Conservation (phyloP, 2,888 invertebrate genomes). For the Clistopyga incitator region DNA sequence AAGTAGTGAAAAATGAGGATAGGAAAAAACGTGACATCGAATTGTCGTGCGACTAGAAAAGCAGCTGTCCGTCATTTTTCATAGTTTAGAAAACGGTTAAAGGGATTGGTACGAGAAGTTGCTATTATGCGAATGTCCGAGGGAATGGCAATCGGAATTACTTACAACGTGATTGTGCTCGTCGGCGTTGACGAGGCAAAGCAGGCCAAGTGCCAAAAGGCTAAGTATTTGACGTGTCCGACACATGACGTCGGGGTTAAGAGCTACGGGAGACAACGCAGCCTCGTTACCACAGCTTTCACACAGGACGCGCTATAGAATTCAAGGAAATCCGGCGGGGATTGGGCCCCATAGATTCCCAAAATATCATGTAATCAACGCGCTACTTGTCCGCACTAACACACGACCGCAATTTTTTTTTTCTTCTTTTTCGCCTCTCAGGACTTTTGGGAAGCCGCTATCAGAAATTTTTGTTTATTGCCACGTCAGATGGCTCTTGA, state of each 20-base stretch:
- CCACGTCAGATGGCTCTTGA: slow-evolving; percentile 74
- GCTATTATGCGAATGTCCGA: slow-evolving; percentile 16
- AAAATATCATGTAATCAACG: slow-evolving; percentile 67
- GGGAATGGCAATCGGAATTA: slow-evolving; percentile 72
- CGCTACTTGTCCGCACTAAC: slow-evolving; percentile 66
- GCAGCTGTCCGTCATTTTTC: background rate
- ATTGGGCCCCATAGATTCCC: slow-evolving; percentile 72
- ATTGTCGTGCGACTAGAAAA: background rate
- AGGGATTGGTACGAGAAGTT: slow-evolving; percentile 17
- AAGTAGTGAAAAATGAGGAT: background rate
- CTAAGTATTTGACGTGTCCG: slow-evolving; percentile 71
- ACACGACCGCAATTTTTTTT: slow-evolving; percentile 24
- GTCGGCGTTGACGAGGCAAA: slow-evolving; percentile 85
- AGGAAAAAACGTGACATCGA: background rate
- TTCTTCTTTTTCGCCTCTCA: slow-evolving; percentile 2
- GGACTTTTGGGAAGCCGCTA: slow-evolving; percentile 64
- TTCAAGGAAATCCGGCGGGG: slow-evolving; percentile 69
- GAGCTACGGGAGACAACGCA: slow-evolving; percentile 17
- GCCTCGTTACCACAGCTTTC: slow-evolving; percentile 25
- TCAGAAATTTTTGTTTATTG: slow-evolving; percentile 65
- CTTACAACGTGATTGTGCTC: slow-evolving; percentile 93
- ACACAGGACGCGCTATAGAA: slow-evolving; percentile 59
- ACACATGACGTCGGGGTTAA: slow-evolving; percentile 59
- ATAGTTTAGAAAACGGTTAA: background rate
- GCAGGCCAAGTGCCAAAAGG: slow-evolving; percentile 77